phyloP scores from a whole-genome alignment of 2,113 vertebrate genomes.

The Rhombomys opimus region DNA sequence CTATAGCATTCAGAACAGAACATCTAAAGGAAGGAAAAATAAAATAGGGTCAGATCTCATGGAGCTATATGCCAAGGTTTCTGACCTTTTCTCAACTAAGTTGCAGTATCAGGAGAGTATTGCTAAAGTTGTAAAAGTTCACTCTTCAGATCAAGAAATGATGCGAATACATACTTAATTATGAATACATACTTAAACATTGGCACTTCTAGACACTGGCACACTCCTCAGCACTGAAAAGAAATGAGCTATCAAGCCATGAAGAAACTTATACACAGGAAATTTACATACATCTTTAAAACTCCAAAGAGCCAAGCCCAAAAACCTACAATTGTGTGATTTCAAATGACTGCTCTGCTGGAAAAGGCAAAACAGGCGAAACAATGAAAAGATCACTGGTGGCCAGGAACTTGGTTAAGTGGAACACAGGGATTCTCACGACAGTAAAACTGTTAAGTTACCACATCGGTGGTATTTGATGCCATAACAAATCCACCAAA shows the following conservation, averaged over 20 bases:
- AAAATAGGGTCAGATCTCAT: neutral
- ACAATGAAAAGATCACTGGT: neutral
- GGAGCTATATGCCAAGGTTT: neutral
- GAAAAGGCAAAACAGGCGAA: neutral
- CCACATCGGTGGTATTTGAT: rapidly evolving
- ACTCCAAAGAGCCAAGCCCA: neutral
- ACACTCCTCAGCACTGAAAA: neutral
- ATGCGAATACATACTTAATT: neutral
- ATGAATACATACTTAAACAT: neutral
- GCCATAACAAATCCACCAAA: neutral
- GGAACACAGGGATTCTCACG: neutral
- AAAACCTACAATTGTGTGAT: neutral
- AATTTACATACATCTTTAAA: too few relatives aligned
- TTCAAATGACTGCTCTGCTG: neutral
- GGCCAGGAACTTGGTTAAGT: neutral
- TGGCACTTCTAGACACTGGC: neutral
- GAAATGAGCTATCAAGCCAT: neutral
- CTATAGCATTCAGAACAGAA: neutral
- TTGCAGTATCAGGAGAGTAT: neutral
- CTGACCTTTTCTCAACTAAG: neutral
- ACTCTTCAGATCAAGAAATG: too few relatives aligned
- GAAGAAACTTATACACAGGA: neutral
- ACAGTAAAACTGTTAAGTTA: neutral
- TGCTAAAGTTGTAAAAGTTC: neutral
- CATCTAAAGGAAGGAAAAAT: neutral